phyloP scores from a whole-genome alignment of 2,888 invertebrate genomes.

The Calliphora vomitoria region DNA sequence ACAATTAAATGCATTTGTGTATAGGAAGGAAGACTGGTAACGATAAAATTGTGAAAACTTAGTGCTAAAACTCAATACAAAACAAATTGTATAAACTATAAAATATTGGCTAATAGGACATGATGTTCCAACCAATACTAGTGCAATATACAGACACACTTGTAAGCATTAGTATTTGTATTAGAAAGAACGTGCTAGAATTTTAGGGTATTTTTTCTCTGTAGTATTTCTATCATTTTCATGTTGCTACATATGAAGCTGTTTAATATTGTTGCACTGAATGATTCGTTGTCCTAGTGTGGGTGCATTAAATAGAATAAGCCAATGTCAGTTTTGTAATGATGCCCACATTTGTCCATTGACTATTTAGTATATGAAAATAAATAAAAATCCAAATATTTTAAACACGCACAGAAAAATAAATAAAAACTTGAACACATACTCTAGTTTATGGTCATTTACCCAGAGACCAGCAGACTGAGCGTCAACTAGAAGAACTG shows the following conservation, averaged over 20 bases:
- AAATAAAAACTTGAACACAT: constrained; percentile 1
- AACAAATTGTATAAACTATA: neutral
- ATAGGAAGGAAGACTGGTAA: neutral
- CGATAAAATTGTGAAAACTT: neutral
- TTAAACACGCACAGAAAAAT: neutral
- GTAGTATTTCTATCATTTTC: no score
- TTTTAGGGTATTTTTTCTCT: no score
- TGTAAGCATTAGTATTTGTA: no score
- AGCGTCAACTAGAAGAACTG: neutral
- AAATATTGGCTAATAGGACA: neutral
- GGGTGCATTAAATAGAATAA: neutral
- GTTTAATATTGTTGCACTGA: no score
- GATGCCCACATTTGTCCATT: neutral
- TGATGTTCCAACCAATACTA: no score
- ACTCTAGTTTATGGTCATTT: constrained; percentile 4
- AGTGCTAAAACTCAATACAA: neutral
- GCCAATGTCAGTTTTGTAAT: neutral
- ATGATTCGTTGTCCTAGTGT: neutral
- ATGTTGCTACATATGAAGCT: no score
- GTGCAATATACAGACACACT: no score
- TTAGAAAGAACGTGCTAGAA: no score
- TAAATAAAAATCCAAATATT: neutral
- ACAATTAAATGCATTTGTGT: constrained; percentile 2
- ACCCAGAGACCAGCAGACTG: neutral
- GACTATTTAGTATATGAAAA: neutral